Conservation (phyloP, 2,113 vertebrate species). For the Bos indicus region DNA sequence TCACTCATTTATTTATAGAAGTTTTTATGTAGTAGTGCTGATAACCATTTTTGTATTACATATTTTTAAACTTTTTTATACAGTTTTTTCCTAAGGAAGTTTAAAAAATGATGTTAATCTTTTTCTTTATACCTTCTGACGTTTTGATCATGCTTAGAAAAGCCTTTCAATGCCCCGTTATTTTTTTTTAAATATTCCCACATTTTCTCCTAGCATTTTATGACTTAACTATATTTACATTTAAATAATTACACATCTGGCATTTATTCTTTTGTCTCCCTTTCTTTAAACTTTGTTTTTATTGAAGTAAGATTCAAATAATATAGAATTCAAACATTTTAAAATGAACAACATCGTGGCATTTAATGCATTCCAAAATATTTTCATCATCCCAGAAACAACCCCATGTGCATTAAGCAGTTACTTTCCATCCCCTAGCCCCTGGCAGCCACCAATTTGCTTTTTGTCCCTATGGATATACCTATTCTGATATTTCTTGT, state of each 20-base stretch:
- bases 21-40: neutral
- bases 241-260: constrained; percentile 2
- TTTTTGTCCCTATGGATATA: neutral
- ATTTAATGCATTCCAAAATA: neutral
- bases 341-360: neutral
- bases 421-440: neutral
- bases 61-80: neutral
- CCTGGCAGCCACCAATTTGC: neutral
- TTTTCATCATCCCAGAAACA: neutral
- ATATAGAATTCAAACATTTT: neutral
- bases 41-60: neutral
- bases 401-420: neutral
- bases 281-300: neutral
- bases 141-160: constrained; percentile 29
- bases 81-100: neutral
- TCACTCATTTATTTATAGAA: neutral
- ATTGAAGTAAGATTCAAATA: neutral
- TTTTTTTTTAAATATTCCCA: neutral
- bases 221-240: constrained; percentile 11
- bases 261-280: constrained; percentile 20
- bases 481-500: neutral
- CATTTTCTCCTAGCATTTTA: constrained; percentile 17
- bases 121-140: neutral
- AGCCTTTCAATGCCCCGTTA: neutral
- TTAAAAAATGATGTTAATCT: neutral